Base-by-base conservation (phyloP, 2,113 vertebrate species). In the Rhizomys pruinosus region DNA sequence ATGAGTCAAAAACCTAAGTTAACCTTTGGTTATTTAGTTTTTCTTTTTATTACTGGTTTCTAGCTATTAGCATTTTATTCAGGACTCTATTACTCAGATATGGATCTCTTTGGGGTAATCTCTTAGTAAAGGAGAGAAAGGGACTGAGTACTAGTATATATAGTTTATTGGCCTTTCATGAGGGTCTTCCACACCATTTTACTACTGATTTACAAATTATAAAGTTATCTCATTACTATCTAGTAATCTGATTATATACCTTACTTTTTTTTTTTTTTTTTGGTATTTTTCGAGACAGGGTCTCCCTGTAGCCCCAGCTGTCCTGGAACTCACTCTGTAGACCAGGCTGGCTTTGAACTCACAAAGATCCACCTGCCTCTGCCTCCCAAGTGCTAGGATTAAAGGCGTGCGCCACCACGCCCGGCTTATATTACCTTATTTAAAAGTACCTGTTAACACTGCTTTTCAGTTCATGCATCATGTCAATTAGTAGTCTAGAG, bases 371-470 rank as follows among this genome's bases (percentile, higher is more conserved):
- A n/a, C n/a, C n/a, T n/a, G n/a, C n/a, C n/a, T n/a, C n/a, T n/a
- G n/a, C n/a, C n/a, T n/a, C n/a, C n/a, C n/a, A n/a, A n/a, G n/a
- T n/a, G n/a, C n/a, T n/a, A n/a, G n/a, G n/a, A n/a, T n/a, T n/a
- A n/a, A n/a, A n/a, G n/a, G n/a, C n/a, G n/a, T n/a, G n/a, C n/a
- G n/a, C n/a, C n/a, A n/a, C n/a, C n/a, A n/a, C n/a, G n/a, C n/a
- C n/a, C n/a, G n/a, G n/a, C 63, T 76, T 84, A 93, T 85, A 63
- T 15, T 69, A 87, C 29, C 55, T 77, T 82, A 37, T 42, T 71
- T 82, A 80, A 89, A 89, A 87, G 16, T 85, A 91, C 27, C 68
- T 84, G 13, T 47, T 52, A 77, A 8, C 74, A 52, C 44, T 52
- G 52, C 63, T 74, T 44, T 74, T 93, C 47, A 89, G 22, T n/a